These are phyloP conservation scores for Florisuga fusca DNA, from an alignment of 2,797 vertebrate genomes.

Conservation along the genomic window DNA sequence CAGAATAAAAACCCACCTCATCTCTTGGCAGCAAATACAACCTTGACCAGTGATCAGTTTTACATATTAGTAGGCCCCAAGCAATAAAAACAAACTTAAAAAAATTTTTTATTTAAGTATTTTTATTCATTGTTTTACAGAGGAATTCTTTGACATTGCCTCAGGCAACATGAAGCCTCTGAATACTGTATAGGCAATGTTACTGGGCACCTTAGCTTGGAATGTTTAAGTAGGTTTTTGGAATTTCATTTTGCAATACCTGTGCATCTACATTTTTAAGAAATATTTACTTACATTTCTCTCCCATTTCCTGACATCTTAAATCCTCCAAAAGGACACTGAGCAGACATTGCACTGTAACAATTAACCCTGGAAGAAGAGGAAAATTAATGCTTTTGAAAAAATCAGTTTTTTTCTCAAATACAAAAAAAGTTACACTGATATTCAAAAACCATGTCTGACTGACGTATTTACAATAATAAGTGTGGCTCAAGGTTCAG, in stretches of 20 bases:
- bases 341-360: slow-evolving; percentile 83
- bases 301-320: slow-evolving; percentile 94
- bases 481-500: background rate
- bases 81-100: background rate
- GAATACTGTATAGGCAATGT: background rate
- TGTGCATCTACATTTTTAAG: background rate
- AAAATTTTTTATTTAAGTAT: background rate
- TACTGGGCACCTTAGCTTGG: background rate
- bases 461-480: background rate
- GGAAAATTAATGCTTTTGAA: background rate
- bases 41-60: background rate
- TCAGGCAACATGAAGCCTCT: background rate
- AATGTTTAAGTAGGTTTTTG: background rate
- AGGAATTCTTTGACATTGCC: background rate
- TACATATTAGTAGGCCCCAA: background rate
- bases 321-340: slow-evolving; percentile 90
- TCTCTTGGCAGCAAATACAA: no score
- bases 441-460: background rate
- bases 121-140: background rate
- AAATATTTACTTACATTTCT: slow-evolving; percentile 86
- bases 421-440: background rate
- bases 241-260: background rate
- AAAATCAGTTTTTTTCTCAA: background rate
- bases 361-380: slow-evolving; percentile 87
- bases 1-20: no score